These are phyloP conservation scores for Sitobion miscanthi DNA, from an alignment of 1,140 invertebrate genomes.

Conservation along the genomic window DNA sequence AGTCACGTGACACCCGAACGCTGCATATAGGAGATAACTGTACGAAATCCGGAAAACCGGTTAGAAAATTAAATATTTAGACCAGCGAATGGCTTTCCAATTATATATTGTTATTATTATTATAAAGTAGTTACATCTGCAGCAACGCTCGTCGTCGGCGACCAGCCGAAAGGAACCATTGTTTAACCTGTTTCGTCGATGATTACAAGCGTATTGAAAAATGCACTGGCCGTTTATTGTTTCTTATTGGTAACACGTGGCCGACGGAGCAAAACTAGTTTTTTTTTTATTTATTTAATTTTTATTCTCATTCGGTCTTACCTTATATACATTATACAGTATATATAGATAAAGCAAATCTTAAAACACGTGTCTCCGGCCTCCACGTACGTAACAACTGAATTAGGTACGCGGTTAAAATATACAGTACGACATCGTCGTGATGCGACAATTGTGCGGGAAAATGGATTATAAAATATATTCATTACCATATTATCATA, in stretches of 20 bases:
- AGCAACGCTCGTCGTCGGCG: background rate
- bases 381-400: background rate
- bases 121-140: background rate
- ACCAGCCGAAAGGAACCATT: background rate
- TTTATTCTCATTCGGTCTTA: background rate
- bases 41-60: background rate
- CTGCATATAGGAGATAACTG: background rate
- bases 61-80: slow-evolving; percentile 5
- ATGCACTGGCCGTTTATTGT: background rate
- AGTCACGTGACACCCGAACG: background rate
- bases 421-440: background rate
- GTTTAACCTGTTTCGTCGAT: slow-evolving; percentile 20
- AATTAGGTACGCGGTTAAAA: slow-evolving; percentile 1
- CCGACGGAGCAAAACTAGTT: background rate
- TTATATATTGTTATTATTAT: background rate
- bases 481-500: background rate
- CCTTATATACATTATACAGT: background rate
- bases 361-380: background rate
- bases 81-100: slow-evolving; percentile 23
- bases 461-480: background rate
- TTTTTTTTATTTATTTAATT: slow-evolving; percentile 3
- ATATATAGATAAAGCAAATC: background rate
- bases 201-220: background rate
- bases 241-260: background rate
- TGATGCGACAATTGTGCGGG: background rate